Evolutionary conservation across 2,113 vertebrate species (phyloP).

Genomic region (Anarhynchus alexandrinus): DNA sequence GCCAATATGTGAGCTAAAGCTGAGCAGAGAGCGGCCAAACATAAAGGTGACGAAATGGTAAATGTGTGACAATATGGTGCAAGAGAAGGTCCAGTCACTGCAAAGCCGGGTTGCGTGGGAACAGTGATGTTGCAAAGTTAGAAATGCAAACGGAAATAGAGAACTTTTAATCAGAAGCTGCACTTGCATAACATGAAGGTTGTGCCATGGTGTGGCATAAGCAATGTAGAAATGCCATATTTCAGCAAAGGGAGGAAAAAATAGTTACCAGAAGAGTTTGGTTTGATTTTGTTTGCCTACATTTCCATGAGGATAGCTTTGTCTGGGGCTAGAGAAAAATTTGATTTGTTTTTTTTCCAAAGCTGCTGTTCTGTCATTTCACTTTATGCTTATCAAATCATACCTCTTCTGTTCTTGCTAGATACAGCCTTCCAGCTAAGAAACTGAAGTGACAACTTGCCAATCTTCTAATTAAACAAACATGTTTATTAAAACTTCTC

Average conservation of each 20-base stretch:
- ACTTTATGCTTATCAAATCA: neutral
- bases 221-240: rapidly evolving
- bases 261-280: neutral
- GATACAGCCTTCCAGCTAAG: neutral
- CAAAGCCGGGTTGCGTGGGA: neutral
- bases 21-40: neutral
- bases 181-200: neutral
- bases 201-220: neutral
- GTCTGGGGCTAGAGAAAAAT: neutral
- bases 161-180: neutral
- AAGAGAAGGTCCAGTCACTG: neutral
- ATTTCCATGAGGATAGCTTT: neutral
- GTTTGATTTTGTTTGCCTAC: neutral
- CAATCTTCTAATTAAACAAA: neutral
- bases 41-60: neutral
- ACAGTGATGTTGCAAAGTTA: neutral
- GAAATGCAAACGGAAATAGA: neutral
- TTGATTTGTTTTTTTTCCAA: neutral
- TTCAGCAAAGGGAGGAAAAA: neutral
- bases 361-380: neutral
- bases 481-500: neutral
- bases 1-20: neutral
- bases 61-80: neutral
- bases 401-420: neutral
- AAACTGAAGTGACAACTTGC: neutral